Base-by-base conservation (phyloP, 2,888 invertebrate species). In the Acleris holmiana region DNA sequence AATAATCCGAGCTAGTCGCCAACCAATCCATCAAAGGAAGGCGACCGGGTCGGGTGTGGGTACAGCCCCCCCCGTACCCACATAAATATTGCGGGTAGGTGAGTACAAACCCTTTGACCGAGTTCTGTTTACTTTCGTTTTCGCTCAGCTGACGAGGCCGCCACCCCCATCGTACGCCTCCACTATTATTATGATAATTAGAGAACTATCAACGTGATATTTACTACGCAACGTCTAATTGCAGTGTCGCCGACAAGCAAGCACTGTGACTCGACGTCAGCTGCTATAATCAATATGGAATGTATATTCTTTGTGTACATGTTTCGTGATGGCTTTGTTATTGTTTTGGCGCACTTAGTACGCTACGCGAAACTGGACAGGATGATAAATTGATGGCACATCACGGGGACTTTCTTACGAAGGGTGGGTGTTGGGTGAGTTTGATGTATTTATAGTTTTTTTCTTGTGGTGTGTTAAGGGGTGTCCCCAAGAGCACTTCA, bases 61-160 rank as follows among this genome's bases (percentile, higher is more conserved):
- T 76, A 74, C 75, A 72, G 79, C 82, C 84, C 84, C 85, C 41
- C 84, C 75, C 82, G 83, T 88, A 86, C 90, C 91, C 90, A 91
- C 91, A 92, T 92, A 92, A 92, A 92, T 91, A 92, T 92, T 92
- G 91, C 86, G 91, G 90, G 91, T 92, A 91, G 91, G 91, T 89
- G 91, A 91, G 86, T 90, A 90, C 91, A 89, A 91, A 92, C 93
- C 93, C 93, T 93, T 93, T 93, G 93, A 93, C 93, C 93, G 93
- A 93, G 91, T 93, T 92, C 92, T 93, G 92, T 92, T 92, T 92
- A 93, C 93, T 93, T 93, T 93, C 93, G 88, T 91, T 93, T 93
- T 93, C 93, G 86, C 91, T 91, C 93, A 93, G 93, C 93, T 92
- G 93, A 90, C 91, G 91, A 84, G 88, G 85, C 82, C 82, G 80